Evolutionary conservation across 2,797 vertebrate genomes (phyloP).

Genomic region (Hemibagrus guttatus): DNA sequence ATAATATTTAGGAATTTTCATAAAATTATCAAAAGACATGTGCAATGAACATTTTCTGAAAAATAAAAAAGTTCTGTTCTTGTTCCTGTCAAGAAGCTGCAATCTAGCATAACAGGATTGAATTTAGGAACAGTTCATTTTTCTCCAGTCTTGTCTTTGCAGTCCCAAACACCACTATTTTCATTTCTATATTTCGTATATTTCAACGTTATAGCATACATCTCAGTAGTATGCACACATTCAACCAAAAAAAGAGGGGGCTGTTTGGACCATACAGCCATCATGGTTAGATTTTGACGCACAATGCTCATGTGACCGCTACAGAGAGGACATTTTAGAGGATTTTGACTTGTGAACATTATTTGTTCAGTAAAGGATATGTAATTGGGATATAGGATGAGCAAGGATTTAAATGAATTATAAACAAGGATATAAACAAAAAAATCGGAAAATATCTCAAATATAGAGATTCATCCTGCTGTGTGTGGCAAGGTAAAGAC

Average conservation of each 20-base stretch:
- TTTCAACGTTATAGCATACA: not conserved
- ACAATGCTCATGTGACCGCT: not conserved
- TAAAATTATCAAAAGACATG: too few species aligned
- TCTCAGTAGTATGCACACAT: not conserved
- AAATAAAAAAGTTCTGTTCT: too few species aligned
- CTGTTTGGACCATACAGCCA: not conserved
- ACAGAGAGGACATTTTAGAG: slow-evolving; percentile 12
- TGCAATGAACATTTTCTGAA: too few species aligned
- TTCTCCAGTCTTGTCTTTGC: not conserved
- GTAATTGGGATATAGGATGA: not conserved
- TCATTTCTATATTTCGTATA: not conserved
- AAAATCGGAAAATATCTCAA: not conserved
- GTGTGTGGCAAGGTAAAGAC: not conserved
- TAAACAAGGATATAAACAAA: not conserved
- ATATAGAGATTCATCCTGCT: too few species aligned
- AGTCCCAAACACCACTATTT: not conserved
- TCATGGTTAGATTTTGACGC: not conserved
- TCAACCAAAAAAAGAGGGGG: not conserved
- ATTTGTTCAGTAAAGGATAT: not conserved
- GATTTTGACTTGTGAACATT: not conserved
- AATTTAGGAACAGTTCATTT: not conserved
- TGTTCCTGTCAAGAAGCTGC: too few species aligned
- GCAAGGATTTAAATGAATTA: not conserved
- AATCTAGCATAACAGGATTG: not conserved
- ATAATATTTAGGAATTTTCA: too few species aligned